Percentiles rank a stretch among this genome's conserved stretches.
Evolutionary conservation across 2,113 vertebrate genomes (phyloP).

Genomic region (Engraulis encrasicolus): DNA sequence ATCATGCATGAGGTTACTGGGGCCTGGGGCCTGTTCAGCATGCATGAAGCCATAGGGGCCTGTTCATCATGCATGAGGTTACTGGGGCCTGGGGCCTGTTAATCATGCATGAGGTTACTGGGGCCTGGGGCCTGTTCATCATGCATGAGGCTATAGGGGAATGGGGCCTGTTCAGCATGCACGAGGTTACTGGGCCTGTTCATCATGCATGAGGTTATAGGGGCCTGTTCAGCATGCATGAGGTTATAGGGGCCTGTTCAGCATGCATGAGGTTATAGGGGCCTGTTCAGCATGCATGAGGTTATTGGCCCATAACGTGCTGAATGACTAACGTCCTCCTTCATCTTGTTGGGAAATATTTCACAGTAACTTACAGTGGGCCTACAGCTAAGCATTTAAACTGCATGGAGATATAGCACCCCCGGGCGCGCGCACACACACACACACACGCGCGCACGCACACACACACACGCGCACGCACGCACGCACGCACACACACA

Average conservation of each 20-base stretch:
- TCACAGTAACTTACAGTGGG: not conserved
- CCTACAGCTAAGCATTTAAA: not conserved
- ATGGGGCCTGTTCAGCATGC: not conserved
- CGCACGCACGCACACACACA: no score
- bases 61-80: not conserved
- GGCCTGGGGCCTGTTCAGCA: not conserved
- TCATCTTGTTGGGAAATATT: not conserved
- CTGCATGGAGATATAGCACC: not conserved
- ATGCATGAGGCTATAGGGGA: not conserved
- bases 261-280: not conserved
- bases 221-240: not conserved
- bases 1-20: not conserved
- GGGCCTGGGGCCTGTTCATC: not conserved
- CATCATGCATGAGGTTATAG: no score
- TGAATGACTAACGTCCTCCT: not conserved
- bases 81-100: not conserved
- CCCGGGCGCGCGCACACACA: no score
- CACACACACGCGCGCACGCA: no score
- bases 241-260: not conserved
- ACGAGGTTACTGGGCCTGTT: not conserved
- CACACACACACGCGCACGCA: no score
- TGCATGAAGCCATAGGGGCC: not conserved
- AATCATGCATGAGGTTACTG: not conserved
- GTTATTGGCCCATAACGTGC: not conserved
- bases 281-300: not conserved